Base-by-base conservation (phyloP, 1,140 invertebrate genomes). In the Aphelinus atriplicis region DNA sequence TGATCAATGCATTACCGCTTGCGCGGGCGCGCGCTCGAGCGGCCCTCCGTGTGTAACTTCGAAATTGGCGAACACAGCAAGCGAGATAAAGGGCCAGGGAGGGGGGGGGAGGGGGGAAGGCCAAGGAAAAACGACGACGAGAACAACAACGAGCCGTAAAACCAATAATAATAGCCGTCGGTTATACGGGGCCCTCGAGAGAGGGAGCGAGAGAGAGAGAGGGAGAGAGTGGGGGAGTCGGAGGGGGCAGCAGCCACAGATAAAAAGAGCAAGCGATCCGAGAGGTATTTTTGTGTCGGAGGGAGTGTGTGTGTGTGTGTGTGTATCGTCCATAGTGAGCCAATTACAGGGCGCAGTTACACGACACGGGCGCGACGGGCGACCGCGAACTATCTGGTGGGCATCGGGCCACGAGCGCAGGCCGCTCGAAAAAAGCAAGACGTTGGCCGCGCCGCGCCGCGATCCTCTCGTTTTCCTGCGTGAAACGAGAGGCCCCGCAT, bases 321-420 rank as follows among this genome's bases (percentile, higher is more conserved):
- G 3, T 50, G 5, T 64, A 53, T 64, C 70, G 68, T 50, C 48
- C 9, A 63, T 53, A 9, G 71, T 58, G 48, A 74, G 72, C 72
- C 65, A 74, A 74, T 74, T 74, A 74, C 71, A 73, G 64, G 26
- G 26, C 47, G 71, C 42, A 63, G 71, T 74, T 74, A 74, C 65
- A 68, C 50, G 56, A 62, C 65, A 61, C 26, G 60, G 46, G 26
- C n/a, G 3, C 10, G 3, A 26, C 57, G 10, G 3, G 26, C 61
- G 26, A 4, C 58, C 7, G 46, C 48, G 48, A 69, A 75, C 73
- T 75, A 75, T 69, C 67, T 65, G 26, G 26, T 26, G 26, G 26
- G 26, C 26, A 26, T 26, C 26, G 26, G 26, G 26, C 26, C 26
- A 26, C 26, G 26, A 26, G 26, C 26, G 26, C 26, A 26, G 26